Percentiles rank a stretch among this genome's conserved stretches.
phyloP scores from a whole-genome alignment of 2,888 invertebrate species.

The Altica lythri region DNA sequence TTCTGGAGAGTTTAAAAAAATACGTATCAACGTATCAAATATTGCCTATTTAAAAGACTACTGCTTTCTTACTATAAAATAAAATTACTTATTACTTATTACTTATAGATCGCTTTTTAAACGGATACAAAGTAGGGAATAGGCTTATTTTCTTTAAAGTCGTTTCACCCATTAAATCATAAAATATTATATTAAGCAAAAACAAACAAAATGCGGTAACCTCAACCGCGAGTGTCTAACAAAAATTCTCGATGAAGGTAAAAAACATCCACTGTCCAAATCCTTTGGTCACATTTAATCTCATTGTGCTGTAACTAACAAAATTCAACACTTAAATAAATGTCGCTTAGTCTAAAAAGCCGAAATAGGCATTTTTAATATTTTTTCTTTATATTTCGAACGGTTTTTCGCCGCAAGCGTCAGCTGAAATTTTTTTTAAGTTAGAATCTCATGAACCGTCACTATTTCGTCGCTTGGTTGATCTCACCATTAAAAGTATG shows the following conservation, averaged over 20 bases:
- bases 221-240: constrained; percentile 7
- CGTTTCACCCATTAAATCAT: neutral
- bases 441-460: constrained; percentile 37
- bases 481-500: constrained; percentile 39
- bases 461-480: constrained; percentile 36
- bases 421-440: constrained; percentile 18
- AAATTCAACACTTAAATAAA: constrained; percentile 28
- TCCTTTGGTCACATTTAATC: constrained; percentile 26
- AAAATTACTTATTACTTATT: no score
- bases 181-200: constrained; percentile 13
- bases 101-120: no score
- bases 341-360: constrained; percentile 22
- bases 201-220: constrained; percentile 14
- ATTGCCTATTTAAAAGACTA: no score
- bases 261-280: constrained; percentile 12
- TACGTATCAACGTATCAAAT: no score
- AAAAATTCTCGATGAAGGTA: constrained; percentile 7
- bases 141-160: neutral
- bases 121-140: no score
- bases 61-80: no score
- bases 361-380: constrained; percentile 9
- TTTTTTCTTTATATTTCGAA: constrained; percentile 26
- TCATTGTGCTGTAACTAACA: constrained; percentile 23
- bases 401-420: constrained; percentile 28
- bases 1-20: no score